These are phyloP conservation scores for Drosophila niveifrons DNA, from an alignment of 2,888 invertebrate genomes.

Conservation along the genomic window DNA sequence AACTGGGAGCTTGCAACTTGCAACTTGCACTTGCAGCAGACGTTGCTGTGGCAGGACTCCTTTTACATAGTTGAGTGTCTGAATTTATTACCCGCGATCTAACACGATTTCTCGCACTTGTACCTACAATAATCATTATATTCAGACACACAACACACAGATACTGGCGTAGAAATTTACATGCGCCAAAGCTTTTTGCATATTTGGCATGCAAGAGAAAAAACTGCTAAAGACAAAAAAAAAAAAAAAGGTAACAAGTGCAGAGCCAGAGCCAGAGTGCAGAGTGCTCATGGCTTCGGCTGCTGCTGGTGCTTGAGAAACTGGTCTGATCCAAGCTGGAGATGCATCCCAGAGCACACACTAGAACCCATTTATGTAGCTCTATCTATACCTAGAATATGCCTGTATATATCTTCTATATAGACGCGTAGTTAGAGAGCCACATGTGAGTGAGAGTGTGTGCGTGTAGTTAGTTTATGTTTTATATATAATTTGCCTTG, in stretches of 20 bases:
- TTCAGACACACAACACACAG: slow-evolving; percentile 66
- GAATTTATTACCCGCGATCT: slow-evolving; percentile 84
- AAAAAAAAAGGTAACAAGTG: slow-evolving; percentile 75
- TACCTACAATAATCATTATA: slow-evolving; percentile 83
- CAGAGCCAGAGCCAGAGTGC: slow-evolving; percentile 30
- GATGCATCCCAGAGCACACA: slow-evolving; percentile 37
- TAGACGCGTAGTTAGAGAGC: slow-evolving; percentile 10
- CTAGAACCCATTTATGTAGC: slow-evolving; percentile 6
- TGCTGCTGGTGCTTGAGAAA: slow-evolving; percentile 55
- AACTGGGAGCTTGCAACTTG: slow-evolving; percentile 21
- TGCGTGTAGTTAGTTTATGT: slow-evolving; percentile 62
- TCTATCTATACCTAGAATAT: slow-evolving; percentile 6
- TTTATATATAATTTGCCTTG: slow-evolving; percentile 72
- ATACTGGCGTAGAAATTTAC: slow-evolving; percentile 62
- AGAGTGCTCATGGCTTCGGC: too few relatives aligned
- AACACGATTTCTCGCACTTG: slow-evolving; percentile 85
- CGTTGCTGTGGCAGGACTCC: slow-evolving; percentile 62
- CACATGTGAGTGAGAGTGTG: slow-evolving; percentile 1
- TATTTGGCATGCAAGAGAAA: slow-evolving; percentile 73
- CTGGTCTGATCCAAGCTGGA: slow-evolving; percentile 62
- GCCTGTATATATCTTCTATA: background rate
- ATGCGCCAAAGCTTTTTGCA: slow-evolving; percentile 76
- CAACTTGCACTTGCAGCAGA: slow-evolving; percentile 6
- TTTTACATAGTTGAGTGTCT: slow-evolving; percentile 82
- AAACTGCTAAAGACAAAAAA: slow-evolving; percentile 42